Evolutionary conservation across 2,113 vertebrate genomes (phyloP).

Genomic region (Oxyura jamaicensis): DNA sequence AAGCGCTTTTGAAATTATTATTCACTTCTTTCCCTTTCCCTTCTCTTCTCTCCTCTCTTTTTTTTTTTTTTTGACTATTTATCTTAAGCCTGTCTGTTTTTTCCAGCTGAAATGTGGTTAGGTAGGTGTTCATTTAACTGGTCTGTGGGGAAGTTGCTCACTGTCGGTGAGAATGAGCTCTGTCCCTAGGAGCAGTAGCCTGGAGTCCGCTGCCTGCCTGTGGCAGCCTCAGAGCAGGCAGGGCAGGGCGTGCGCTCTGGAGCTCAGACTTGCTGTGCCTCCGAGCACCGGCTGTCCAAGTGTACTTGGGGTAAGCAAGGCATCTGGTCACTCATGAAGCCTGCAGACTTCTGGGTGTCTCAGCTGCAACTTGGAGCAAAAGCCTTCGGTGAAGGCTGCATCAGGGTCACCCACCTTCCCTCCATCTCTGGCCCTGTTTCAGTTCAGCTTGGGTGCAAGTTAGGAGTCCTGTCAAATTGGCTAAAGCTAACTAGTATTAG

Average conservation of each 20-base stretch:
- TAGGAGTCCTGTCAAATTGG: background rate
- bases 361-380: background rate
- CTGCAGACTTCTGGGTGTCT: background rate
- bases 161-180: background rate
- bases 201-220: background rate
- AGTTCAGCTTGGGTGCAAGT: background rate
- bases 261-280: background rate
- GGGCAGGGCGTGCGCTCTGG: background rate
- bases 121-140: background rate
- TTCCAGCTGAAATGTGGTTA: background rate
- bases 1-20: background rate
- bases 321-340: background rate
- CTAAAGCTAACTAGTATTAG: background rate
- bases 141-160: background rate
- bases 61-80: too few species aligned
- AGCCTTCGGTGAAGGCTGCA: background rate
- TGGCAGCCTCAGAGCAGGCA: background rate
- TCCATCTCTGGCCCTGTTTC: background rate
- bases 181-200: background rate
- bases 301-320: background rate
- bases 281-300: background rate
- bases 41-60: background rate
- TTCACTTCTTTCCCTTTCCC: background rate
- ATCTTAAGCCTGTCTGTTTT: background rate
- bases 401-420: background rate